phyloP scores from a whole-genome alignment of 2,113 vertebrate genomes.

The Chloropsis hardwickii region DNA sequence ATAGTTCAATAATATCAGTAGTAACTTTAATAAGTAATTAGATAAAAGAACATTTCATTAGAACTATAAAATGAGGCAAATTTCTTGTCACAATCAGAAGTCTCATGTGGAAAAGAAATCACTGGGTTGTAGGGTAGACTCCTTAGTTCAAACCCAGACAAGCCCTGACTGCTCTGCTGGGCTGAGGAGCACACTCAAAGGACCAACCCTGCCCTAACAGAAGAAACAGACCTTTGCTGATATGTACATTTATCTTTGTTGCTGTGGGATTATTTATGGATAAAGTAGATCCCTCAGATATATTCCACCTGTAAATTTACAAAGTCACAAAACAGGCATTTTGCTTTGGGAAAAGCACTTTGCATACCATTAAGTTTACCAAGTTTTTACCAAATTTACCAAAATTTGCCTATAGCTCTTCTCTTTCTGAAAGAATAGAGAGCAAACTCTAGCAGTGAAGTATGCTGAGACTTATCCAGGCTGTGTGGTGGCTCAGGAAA shows the following conservation, averaged over 20 bases:
- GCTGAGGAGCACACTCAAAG: background rate
- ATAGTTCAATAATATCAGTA: background rate
- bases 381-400: background rate
- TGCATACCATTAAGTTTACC: background rate
- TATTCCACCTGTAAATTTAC: background rate
- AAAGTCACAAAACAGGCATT: background rate
- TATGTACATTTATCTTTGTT: background rate
- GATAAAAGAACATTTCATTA: background rate
- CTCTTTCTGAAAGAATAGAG: background rate
- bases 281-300: background rate
- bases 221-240: background rate
- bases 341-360: background rate
- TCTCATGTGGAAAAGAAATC: background rate
- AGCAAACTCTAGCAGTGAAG: background rate
- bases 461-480: background rate
- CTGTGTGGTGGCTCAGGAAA: background rate
- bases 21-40: background rate
- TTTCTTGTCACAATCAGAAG: background rate
- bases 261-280: background rate
- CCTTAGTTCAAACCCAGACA: background rate
- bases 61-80: background rate
- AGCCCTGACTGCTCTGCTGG: background rate
- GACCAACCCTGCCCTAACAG: background rate
- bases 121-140: background rate
- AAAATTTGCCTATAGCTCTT: background rate